Evolutionary conservation across 37 sponge, comb jelly and placozoan genomes (phyloP), one percentile per base, ranked within the genome.

Genomic region (Ianthella basta): DNA sequence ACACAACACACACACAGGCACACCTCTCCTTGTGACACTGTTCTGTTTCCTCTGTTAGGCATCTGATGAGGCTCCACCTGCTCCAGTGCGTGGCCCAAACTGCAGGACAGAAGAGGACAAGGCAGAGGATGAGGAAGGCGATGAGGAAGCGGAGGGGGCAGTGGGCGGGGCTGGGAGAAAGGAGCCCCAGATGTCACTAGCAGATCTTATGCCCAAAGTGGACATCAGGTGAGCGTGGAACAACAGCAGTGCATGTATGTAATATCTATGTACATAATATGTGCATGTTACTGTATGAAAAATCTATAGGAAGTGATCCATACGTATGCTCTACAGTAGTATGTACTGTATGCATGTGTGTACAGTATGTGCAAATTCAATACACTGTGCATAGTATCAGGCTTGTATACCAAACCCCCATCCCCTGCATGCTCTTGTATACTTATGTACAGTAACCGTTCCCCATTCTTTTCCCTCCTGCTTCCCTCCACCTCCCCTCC

Each of bases 191-290:
- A 59, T 83, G 16, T 92, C 89, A 14, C 78, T 92, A 37, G 93
- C 93, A 38, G 93, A 93, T 68, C 75, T 93, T 33, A 93, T 93
- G 91, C 91, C 91, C 20, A 93, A 89, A 81, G 91, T 90, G 21
- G 93, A 93, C 88, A 93, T 93, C 79, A 92, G 81, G 60, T 50
- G 10, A 12, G 77, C 24, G n/a, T 34, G 36, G 36, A 20, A 15
- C 59, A 57, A 20, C 18, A 57, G 18, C 18, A 20, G 59, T 57
- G 15, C 18, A 57, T 18, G 59, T 57, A 57, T 15, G 59, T 57
- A 57, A 18, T 57, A 57, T 57, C 18, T 57, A 57, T 18, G 59
- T 57, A 57, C 18, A 18, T 57, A 4, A 10, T 61, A 61, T 61
- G 64, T 61, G 64, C 4, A 61, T 27, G 15, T 57, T 57, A 57